Evolutionary conservation across 2,888 invertebrate genomes (phyloP), one percentile per base, ranked within the genome.

Genomic region (Drosophila lutescens): DNA sequence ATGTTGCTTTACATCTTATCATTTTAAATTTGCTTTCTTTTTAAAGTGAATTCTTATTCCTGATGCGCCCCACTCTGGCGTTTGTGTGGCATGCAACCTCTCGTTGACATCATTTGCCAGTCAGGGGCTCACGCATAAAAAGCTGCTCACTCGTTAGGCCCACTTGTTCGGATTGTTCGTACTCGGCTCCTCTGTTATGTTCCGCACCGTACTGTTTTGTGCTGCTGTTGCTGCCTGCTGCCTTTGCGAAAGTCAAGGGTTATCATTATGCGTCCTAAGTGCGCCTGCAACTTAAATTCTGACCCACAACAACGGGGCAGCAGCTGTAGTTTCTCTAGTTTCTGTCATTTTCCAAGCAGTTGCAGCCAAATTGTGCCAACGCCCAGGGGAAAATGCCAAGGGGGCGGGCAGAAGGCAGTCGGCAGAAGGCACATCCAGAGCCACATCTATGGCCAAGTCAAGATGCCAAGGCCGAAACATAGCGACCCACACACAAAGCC

Each of bases 51-150:
- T 67, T 65, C 65, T 56, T 57, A 58, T 51, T 61, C 46, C 49
- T 34, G 51, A 55, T 47, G 34, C 44, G 36, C 26, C 34, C 46
- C 34, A 30, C 44, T 23, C 46, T 9, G 44, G n/a, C 41, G 34
- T 20, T 44, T 71, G 71, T 73, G 69, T 56, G 76, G 76, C 82
- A 56, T 81, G 73, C 82, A 73, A 62, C 65, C 82, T 87, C 86
- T 76, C 50, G 78, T 83, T 83, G 88, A 88, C 86, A 88, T 88
- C 78, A 78, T 80, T 86, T 86, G 80, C 74, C 80, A 86, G 77
- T 79, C 88, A 77, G 69, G 67, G 60, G 61, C 54, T 62, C 70
- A 82, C 82, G 86, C 88, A 81, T 79, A 81, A 88, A 87, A 82
- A 81, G 77, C 77, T 57, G 79, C 69, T 77, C 73, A 71, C 81